These are phyloP conservation scores for Cephalopterus ornatus DNA, from an alignment of 2,113 vertebrate genomes.

Conservation along the genomic window DNA sequence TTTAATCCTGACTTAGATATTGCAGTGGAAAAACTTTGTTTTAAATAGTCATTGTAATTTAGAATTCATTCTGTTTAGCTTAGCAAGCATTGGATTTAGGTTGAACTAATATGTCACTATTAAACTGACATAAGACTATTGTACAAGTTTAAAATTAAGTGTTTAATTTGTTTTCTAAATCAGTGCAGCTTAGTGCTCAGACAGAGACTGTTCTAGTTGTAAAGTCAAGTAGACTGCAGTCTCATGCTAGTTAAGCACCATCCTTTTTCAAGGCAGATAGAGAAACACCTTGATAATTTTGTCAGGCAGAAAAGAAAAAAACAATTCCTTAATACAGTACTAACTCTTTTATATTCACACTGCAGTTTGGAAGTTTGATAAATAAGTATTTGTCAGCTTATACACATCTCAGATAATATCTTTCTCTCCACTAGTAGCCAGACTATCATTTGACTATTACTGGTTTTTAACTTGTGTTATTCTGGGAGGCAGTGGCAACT, in stretches of 20 bases:
- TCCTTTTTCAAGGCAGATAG: neutral
- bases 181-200: neutral
- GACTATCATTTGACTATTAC: too few relatives aligned
- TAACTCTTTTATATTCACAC: neutral
- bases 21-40: neutral
- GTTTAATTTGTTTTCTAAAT: neutral
- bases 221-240: neutral
- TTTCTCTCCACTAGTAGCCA: neutral
- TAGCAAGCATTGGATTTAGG: neutral
- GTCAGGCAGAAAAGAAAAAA: neutral
- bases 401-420: neutral
- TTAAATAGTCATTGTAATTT: neutral
- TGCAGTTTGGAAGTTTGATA: neutral
- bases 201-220: neutral
- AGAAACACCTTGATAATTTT: neutral
- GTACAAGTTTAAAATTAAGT: neutral
- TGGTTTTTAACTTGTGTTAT: neutral
- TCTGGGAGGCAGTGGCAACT: neutral
- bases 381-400: neutral
- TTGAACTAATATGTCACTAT: neutral
- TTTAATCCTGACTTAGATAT: neutral
- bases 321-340: neutral
- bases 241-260: neutral
- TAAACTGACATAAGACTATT: neutral
- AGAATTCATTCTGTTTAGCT: neutral